These are phyloP conservation scores for Miichthys miiuy DNA, from an alignment of 2,797 vertebrate species.

Conservation along the genomic window DNA sequence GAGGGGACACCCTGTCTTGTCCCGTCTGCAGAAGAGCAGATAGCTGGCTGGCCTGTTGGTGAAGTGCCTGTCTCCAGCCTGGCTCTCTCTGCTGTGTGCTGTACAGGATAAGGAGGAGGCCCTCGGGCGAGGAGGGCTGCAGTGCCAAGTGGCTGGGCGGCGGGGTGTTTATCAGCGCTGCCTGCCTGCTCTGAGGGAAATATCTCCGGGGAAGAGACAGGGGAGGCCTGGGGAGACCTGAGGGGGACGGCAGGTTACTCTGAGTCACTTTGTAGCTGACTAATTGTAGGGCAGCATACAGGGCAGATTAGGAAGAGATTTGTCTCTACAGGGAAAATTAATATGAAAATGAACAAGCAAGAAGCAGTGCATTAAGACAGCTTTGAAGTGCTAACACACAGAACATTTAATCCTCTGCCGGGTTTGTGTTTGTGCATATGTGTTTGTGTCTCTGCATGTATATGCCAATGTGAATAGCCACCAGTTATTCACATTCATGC, in stretches of 20 bases:
- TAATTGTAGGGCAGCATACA: slow-evolving; percentile 60
- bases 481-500: slow-evolving; percentile 69
- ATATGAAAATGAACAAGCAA: slow-evolving; percentile 57
- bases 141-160: slow-evolving; percentile 50
- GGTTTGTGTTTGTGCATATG: slow-evolving; percentile 36
- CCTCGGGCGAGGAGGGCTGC: slow-evolving; percentile 50
- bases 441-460: slow-evolving; percentile 50
- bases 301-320: slow-evolving; percentile 74
- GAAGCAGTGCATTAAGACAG: slow-evolving; percentile 56
- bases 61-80: slow-evolving; percentile 32
- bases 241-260: slow-evolving; percentile 46
- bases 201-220: slow-evolving; percentile 50
- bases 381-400: slow-evolving; percentile 49
- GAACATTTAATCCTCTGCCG: slow-evolving; percentile 61
- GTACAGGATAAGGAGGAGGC: slow-evolving; percentile 55
- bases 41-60: slow-evolving; percentile 32
- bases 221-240: slow-evolving; percentile 47
- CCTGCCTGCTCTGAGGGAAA: slow-evolving; percentile 53
- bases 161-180: slow-evolving; percentile 66
- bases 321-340: slow-evolving; percentile 58
- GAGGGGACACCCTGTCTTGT: slow-evolving; percentile 22
- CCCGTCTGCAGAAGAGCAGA: slow-evolving; percentile 47
- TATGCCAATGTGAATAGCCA: slow-evolving; percentile 50
- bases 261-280: slow-evolving; percentile 61
- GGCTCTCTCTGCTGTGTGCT: slow-evolving; percentile 35